Base-by-base conservation (phyloP, 2,797 vertebrate species). In the Coccyzus lansbergi region DNA sequence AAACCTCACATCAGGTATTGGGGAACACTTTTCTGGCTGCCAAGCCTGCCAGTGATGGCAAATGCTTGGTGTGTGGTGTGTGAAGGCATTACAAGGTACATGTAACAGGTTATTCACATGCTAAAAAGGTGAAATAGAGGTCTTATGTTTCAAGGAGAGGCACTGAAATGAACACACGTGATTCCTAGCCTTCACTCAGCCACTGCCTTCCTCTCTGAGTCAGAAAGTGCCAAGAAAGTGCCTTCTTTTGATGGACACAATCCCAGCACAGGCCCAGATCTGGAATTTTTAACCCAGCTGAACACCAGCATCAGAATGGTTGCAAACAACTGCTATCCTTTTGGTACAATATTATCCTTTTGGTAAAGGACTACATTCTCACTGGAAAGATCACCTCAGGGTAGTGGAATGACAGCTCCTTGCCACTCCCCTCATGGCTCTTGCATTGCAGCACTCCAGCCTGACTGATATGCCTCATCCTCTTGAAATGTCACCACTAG, bases 1-100 rank as follows among this genome's bases (percentile, higher is more conserved):
- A 97, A 97, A 90, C 62, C 63, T 34, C 53, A 86, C 63, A 62
- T 94, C 70, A 87, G 91, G 70, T 93, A 94, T 49, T 55, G 81
- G 77, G 52, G 84, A 84, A 75, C 3, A 4, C 9, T 40, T 44
- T 76, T 64, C 69, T 93, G 62, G 34, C 56, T 93, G 76, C 90
- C 56, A 68, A 82, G 70, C 20, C n/a, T 52, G 49, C n/a, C 67
- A 48, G 8, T 68, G 56, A 52, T 24, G 80, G 72, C 78, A 93
- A 93, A 65, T 9, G 24, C 68, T 86, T 2, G 0, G 55, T 62
- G 79, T 91, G 88, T 63, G 76, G 80, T 40, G 21, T 0, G 0
- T 42, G 26, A 49, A 62, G 42, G 12, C 13, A 48, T 16, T 1
- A n/a, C 6, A 40, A 16, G 15, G 9, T 53, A 56, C 2, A 2